Evolutionary conservation across 1,140 invertebrate genomes (phyloP).

Genomic region (Neocloeon triangulifer): DNA sequence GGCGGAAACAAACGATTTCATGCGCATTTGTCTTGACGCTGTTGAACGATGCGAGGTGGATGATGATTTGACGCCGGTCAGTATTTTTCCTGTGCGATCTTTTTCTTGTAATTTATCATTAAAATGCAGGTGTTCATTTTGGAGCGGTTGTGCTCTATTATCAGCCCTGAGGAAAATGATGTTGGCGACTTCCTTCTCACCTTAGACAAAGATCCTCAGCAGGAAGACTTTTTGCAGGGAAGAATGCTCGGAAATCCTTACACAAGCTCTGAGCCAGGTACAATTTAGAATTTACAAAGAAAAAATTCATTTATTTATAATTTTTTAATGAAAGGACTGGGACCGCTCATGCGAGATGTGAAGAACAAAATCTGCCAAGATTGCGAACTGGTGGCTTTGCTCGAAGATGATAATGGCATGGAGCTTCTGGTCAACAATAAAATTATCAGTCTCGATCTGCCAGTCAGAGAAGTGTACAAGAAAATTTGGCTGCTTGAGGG

Average conservation of each 20-base stretch:
- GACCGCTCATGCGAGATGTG: conserved; percentile 91
- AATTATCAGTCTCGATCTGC: conserved; percentile 89
- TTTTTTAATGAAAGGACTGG: no score
- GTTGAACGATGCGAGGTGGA: conserved; percentile 79
- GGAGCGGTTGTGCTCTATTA: conserved; percentile 89
- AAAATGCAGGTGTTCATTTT: no score
- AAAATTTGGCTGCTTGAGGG: conserved; percentile 64
- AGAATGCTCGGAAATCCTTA: conserved; percentile 97
- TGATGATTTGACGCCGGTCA: conserved; percentile 85
- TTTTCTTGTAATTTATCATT: no score
- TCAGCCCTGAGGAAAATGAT: conserved; percentile 93
- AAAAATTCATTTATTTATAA: no score
- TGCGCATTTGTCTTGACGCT: conserved; percentile 91
- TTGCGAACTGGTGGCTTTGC: conserved; percentile 84
- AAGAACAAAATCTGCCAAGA: conserved; percentile 98
- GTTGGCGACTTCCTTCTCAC: conserved; percentile 90
- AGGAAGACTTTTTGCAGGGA: conserved; percentile 91
- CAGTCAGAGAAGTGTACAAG: conserved; percentile 66
- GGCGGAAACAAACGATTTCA: conserved; percentile 88
- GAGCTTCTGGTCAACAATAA: conserved; percentile 96
- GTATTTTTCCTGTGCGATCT: no score
- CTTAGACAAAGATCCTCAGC: conserved; percentile 93
- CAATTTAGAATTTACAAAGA: no score
- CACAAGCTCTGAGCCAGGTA: conserved; percentile 74
- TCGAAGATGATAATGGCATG: conserved; percentile 98